These are phyloP conservation scores for Enchytraeus crypticus DNA, from an alignment of 2,888 invertebrate genomes.

Conservation along the genomic window DNA sequence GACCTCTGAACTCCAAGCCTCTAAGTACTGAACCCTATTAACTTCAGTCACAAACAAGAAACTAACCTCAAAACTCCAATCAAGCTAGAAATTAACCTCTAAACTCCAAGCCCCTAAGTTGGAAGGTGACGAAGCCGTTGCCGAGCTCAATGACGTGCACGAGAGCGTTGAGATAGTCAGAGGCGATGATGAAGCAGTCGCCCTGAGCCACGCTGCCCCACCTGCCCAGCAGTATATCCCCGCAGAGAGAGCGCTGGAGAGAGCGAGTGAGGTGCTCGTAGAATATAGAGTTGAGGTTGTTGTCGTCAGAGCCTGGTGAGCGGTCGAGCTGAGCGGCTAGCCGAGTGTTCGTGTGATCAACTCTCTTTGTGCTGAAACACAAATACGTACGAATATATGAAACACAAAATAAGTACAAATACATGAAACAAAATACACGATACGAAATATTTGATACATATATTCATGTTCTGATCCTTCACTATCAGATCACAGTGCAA, in stretches of 20 bases:
- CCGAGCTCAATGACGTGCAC: slow-evolving; percentile 96
- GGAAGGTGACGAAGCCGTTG: slow-evolving; percentile 95
- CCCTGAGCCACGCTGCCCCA: slow-evolving; percentile 96
- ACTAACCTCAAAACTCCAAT: too few species aligned
- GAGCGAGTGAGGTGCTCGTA: slow-evolving; percentile 96
- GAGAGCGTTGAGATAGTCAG: slow-evolving; percentile 93
- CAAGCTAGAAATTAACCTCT: slow-evolving; percentile 62
- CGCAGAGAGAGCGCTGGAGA: slow-evolving; percentile 82
- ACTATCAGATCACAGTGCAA: too few species aligned
- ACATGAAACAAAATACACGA: background rate
- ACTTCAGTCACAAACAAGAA: too few species aligned
- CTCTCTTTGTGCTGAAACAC: slow-evolving; percentile 66
- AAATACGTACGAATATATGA: background rate
- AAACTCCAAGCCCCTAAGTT: slow-evolving; percentile 91
- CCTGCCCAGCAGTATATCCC: slow-evolving; percentile 52
- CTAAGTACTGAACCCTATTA: too few species aligned
- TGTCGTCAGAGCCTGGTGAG: slow-evolving; percentile 83
- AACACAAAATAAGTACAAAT: too few species aligned
- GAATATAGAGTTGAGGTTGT: slow-evolving; percentile 96
- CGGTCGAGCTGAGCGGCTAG: slow-evolving; percentile 88
- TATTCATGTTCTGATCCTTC: too few species aligned
- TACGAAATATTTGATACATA: background rate
- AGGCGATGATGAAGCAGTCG: slow-evolving; percentile 94
- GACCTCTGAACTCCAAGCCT: slow-evolving; percentile 84
- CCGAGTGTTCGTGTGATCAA: slow-evolving; percentile 93